Evolutionary conservation across 2,113 vertebrate species (phyloP).

Genomic region (Xenus cinereus): DNA sequence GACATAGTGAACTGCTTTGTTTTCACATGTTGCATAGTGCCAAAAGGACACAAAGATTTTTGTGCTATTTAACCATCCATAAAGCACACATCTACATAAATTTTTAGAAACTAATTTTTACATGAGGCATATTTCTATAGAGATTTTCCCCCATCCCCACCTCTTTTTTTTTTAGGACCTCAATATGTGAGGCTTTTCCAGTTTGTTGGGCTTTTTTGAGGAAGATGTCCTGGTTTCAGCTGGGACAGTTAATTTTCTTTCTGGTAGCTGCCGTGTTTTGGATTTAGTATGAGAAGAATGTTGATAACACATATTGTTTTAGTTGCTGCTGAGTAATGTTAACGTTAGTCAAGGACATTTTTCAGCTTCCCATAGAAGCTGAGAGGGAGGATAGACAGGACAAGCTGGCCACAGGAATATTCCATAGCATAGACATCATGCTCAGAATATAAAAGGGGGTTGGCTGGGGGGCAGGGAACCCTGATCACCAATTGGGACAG

Average conservation of each 20-base stretch:
- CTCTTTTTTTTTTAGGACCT: neutral
- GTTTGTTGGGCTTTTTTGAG: neutral
- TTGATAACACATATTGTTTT: neutral
- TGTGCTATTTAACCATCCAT: neutral
- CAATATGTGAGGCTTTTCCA: neutral
- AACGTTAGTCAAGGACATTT: neutral
- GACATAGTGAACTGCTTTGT: neutral
- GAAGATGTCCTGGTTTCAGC: neutral
- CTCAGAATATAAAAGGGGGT: neutral
- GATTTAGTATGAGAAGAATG: neutral
- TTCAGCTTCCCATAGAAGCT: neutral
- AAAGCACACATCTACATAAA: neutral
- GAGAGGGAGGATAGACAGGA: neutral
- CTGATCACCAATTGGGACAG: neutral
- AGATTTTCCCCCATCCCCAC: neutral
- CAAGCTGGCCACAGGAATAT: neutral
- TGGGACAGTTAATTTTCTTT: neutral
- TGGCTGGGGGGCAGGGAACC: neutral
- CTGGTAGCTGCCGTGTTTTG: neutral
- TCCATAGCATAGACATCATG: neutral
- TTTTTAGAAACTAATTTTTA: neutral
- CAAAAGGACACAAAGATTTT: neutral
- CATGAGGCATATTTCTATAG: fast-evolving
- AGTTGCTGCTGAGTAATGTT: neutral
- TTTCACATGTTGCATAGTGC: neutral